A percentile compares a stretch with the other conserved stretches of the same genome.
phyloP scores from a whole-genome alignment of 2,113 vertebrate species.

The Ictalurus punctatus region DNA sequence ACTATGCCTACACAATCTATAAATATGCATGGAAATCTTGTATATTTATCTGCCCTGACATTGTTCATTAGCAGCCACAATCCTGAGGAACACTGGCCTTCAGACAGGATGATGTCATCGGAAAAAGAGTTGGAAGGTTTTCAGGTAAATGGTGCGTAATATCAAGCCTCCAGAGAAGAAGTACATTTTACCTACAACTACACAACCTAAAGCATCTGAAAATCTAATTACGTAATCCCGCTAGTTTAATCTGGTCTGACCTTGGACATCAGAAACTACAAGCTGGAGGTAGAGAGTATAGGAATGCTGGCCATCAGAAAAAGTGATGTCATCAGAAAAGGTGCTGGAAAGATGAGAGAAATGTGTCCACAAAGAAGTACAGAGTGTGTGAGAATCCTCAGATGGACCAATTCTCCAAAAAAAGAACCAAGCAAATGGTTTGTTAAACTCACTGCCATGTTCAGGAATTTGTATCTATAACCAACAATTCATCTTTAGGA shows the following conservation, averaged over 20 bases:
- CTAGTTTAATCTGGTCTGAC: neutral
- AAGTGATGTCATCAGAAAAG: slow-evolving; percentile 42
- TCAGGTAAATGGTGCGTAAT: neutral
- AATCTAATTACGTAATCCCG: neutral
- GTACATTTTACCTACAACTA: neutral
- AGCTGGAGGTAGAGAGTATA: neutral
- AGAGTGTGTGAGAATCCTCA: neutral
- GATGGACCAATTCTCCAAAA: neutral
- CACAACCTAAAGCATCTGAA: neutral
- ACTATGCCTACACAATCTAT: neutral
- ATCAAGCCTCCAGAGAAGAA: neutral
- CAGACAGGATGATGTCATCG: slow-evolving; percentile 45
- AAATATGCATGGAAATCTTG: neutral
- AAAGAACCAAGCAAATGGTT: neutral
- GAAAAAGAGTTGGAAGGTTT: slow-evolving; percentile 10
- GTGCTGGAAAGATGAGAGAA: slow-evolving; percentile 30
- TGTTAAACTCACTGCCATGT: neutral
- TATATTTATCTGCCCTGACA: neutral
- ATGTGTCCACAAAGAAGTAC: neutral
- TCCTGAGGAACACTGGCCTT: neutral
- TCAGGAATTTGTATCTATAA: neutral
- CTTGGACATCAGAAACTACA: neutral
- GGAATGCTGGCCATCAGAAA: slow-evolving; percentile 34
- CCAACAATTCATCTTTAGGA: neutral
- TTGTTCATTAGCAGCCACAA: neutral